Conservation (phyloP, 2,113 vertebrate species). For the Casuarius casuarius region DNA sequence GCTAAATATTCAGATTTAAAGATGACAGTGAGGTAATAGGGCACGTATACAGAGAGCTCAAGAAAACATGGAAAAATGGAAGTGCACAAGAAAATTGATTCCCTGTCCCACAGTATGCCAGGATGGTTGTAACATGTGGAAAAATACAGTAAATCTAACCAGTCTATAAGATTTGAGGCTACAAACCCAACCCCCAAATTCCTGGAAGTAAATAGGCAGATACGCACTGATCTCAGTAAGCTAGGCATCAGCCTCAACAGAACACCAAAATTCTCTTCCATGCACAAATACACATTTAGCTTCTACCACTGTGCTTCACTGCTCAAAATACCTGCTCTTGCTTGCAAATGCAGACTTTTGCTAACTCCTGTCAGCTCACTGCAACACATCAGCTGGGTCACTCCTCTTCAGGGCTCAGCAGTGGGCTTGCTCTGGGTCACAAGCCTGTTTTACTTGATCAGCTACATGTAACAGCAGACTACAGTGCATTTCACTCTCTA, state of each 20-base stretch:
- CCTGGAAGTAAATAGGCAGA: not conserved
- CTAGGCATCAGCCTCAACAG: too few species aligned
- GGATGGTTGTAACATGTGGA: not conserved
- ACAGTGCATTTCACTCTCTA: not conserved
- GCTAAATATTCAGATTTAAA: not conserved
- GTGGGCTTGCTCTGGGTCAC: accelerated
- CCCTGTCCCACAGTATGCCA: not conserved
- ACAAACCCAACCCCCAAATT: not conserved
- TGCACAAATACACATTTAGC: not conserved
- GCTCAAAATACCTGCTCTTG: not conserved
- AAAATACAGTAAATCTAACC: too few species aligned
- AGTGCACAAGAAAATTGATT: not conserved
- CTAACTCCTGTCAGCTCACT: too few species aligned
- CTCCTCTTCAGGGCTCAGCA: not conserved
- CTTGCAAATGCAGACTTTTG: not conserved
- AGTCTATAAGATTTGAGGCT: accelerated
- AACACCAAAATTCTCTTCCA: not conserved
- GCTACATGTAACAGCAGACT: not conserved
- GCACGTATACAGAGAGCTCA: not conserved
- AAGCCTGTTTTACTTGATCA: not conserved
- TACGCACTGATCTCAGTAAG: not conserved
- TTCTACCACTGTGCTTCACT: not conserved
- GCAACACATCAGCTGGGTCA: accelerated
- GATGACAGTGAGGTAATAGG: not conserved
- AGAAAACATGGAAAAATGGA: not conserved